Conservation (phyloP, 2,888 invertebrate species). For the Dilophus febrilis region DNA sequence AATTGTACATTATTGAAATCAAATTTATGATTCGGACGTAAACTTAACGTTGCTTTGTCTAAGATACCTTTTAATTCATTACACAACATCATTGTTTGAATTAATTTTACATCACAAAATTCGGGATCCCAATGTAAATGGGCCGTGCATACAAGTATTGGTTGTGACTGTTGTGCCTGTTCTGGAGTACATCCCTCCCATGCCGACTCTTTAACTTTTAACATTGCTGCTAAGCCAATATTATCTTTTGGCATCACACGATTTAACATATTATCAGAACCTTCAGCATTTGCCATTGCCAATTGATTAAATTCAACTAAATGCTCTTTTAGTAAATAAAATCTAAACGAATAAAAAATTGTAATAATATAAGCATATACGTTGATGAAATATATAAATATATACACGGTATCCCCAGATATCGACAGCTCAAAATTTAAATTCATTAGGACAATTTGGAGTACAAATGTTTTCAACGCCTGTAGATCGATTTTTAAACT, state of each 20-base stretch:
- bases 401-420: no score
- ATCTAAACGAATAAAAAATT: no score
- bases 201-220: constrained; percentile 87
- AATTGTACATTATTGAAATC: constrained; percentile 73
- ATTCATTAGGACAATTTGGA: no score
- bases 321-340: constrained; percentile 86
- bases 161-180: constrained; percentile 59
- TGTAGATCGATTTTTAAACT: no score
- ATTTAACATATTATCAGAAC: constrained; percentile 95
- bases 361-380: no score
- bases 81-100: constrained; percentile 98
- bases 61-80: constrained; percentile 79
- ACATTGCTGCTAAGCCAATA: constrained; percentile 87
- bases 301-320: constrained; percentile 96
- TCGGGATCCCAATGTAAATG: constrained; percentile 99
- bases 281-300: constrained; percentile 96
- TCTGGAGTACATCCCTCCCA: constrained; percentile 77
- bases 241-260: constrained; percentile 99
- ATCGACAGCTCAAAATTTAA: no score
- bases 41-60: constrained; percentile 68
- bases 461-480: no score
- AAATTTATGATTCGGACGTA: constrained; percentile 53
- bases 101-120: constrained; percentile 96
- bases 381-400: no score
- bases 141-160: constrained; percentile 89